These are phyloP conservation scores for Bursaphelenchus mucronatus DNA, from an alignment of 1,140 invertebrate species.

Conservation along the genomic window DNA sequence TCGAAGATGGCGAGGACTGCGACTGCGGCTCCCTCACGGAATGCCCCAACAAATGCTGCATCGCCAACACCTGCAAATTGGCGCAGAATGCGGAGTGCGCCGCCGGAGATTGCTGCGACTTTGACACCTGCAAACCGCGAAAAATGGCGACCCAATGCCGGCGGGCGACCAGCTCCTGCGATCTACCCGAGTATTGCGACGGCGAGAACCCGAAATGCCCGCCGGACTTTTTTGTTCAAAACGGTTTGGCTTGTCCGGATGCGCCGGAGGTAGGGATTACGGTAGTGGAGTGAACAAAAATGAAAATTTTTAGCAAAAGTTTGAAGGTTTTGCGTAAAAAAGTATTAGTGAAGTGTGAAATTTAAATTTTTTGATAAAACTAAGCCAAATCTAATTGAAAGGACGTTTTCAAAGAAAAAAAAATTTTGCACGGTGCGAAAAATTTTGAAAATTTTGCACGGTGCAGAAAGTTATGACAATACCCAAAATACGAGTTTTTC, in stretches of 20 bases:
- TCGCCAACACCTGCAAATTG: conserved; percentile 65
- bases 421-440: too few relatives aligned
- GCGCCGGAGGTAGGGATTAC: conserved; percentile 28
- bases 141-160: conserved; percentile 75
- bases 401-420: too few relatives aligned
- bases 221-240: conserved; percentile 79
- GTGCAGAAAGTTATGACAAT: too few relatives aligned
- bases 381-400: too few relatives aligned
- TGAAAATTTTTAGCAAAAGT: too few relatives aligned
- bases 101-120: conserved; percentile 87
- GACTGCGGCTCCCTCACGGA: conserved; percentile 72
- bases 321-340: too few relatives aligned
- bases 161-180: conserved; percentile 77
- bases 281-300: not conserved
- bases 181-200: conserved; percentile 89
- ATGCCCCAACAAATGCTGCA: conserved; percentile 82
- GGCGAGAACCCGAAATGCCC: conserved; percentile 90
- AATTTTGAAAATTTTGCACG: too few relatives aligned
- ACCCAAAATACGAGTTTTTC: too few relatives aligned
- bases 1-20: conserved; percentile 88
- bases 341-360: too few relatives aligned
- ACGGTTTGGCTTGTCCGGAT: conserved; percentile 73
- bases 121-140: conserved; percentile 69
- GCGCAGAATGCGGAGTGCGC: conserved; percentile 55
- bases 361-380: too few relatives aligned